Evolutionary conservation across 1,140 invertebrate species (phyloP).

Genomic region (Leucophenga varia): DNA sequence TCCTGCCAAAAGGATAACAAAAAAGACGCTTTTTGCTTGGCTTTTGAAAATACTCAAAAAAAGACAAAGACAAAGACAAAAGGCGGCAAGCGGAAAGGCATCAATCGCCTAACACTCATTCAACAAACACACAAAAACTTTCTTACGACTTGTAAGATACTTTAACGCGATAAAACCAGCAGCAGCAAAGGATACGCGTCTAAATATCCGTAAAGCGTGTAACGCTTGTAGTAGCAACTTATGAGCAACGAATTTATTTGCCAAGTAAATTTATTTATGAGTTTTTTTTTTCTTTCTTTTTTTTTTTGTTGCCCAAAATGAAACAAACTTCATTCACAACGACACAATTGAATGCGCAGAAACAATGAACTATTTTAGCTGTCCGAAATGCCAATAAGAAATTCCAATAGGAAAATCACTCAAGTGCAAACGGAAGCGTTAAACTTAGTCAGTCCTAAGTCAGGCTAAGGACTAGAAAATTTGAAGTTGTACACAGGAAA

Average conservation of each 20-base stretch:
- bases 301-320: no score
- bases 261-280: conserved; percentile 49
- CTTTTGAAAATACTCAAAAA: conserved; percentile 5
- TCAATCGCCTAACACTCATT: background rate
- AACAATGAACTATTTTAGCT: conserved; percentile 27
- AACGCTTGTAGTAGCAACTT: no score
- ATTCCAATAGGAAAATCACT: conserved; percentile 35
- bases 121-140: no score
- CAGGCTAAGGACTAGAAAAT: no score
- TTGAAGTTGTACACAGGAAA: no score
- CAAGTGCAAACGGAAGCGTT: conserved; percentile 47
- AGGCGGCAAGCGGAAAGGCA: conserved; percentile 4
- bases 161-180: no score
- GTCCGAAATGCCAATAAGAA: conserved; percentile 8
- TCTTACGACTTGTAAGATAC: no score
- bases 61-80: conserved; percentile 6
- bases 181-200: no score
- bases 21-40: no score
- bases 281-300: conserved; percentile 32
- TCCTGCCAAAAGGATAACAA: no score
- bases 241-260: conserved; percentile 45
- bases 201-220: no score
- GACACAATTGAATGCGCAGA: conserved; percentile 25
- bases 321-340: no score
- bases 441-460: conserved; percentile 25